Evolutionary conservation across 1,140 invertebrate genomes (phyloP).

Genomic region (Odontomachus brunneus): DNA sequence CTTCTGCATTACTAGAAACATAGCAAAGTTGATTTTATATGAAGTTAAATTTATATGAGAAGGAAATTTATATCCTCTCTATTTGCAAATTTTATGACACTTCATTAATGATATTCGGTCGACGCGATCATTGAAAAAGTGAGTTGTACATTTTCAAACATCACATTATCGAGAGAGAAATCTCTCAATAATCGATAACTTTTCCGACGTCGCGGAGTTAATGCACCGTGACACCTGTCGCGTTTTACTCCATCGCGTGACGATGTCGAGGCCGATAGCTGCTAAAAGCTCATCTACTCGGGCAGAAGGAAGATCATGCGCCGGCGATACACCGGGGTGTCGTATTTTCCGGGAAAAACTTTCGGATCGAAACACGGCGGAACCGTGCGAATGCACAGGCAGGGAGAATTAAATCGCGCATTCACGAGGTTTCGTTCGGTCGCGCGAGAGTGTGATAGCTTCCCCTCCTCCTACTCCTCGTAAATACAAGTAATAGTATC

Average conservation of each 20-base stretch:
- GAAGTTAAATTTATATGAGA: no score
- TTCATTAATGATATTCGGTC: no score
- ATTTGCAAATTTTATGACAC: no score
- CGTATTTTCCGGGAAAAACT: conserved; percentile 67
- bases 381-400: background rate
- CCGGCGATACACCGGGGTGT: background rate
- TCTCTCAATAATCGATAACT: background rate
- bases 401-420: conserved; percentile 59
- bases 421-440: conserved; percentile 66
- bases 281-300: background rate
- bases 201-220: background rate
- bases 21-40: no score
- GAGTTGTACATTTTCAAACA: background rate
- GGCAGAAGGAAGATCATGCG: background rate
- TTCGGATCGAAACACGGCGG: conserved; percentile 49
- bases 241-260: background rate
- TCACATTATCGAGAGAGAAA: background rate
- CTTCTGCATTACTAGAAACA: no score
- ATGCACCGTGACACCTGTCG: background rate
- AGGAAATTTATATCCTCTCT: no score
- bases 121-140: background rate
- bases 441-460: conserved; percentile 52
- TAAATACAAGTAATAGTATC: conserved; percentile 66
- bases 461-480: conserved; percentile 31
- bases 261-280: background rate